phyloP scores from a whole-genome alignment of 2,113 vertebrate genomes.

The Leptocoma aspasia region DNA sequence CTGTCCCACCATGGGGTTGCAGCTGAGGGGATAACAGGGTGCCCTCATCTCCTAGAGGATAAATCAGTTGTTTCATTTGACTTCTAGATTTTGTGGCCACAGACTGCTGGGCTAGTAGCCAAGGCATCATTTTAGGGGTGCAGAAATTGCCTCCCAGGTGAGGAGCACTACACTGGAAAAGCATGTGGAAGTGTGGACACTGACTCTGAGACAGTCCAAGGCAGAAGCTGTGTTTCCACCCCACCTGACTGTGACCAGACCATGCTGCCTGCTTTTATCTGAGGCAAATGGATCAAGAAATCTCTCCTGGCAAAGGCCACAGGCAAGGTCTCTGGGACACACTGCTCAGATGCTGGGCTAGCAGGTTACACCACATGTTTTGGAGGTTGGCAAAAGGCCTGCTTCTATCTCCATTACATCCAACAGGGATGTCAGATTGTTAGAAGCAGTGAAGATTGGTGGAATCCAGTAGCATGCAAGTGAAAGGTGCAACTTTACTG shows the following conservation, averaged over 20 bases:
- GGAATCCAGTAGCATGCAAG: not conserved
- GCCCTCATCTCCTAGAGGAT: not conserved
- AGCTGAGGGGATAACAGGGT: not conserved
- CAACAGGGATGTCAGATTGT: not conserved
- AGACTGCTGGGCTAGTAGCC: not conserved
- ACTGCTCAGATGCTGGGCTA: not conserved
- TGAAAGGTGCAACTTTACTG: not conserved
- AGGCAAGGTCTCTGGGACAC: not conserved
- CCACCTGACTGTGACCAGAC: not conserved
- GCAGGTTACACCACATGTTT: not conserved
- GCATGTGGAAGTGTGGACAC: accelerated
- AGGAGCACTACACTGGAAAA: not conserved
- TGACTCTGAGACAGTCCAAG: not conserved
- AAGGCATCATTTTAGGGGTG: not conserved
- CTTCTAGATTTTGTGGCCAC: not conserved
- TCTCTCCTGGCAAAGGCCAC: not conserved
- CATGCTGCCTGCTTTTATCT: accelerated
- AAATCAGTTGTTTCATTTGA: not conserved
- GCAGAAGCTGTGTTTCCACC: not conserved
- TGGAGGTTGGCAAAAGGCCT: not conserved
- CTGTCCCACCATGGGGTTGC: not conserved
- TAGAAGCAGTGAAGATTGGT: not conserved
- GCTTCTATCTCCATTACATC: not conserved
- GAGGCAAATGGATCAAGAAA: not conserved
- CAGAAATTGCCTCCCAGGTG: not conserved